phyloP scores from a whole-genome alignment of 2,113 vertebrate genomes.

The Chaetodon trifascialis region DNA sequence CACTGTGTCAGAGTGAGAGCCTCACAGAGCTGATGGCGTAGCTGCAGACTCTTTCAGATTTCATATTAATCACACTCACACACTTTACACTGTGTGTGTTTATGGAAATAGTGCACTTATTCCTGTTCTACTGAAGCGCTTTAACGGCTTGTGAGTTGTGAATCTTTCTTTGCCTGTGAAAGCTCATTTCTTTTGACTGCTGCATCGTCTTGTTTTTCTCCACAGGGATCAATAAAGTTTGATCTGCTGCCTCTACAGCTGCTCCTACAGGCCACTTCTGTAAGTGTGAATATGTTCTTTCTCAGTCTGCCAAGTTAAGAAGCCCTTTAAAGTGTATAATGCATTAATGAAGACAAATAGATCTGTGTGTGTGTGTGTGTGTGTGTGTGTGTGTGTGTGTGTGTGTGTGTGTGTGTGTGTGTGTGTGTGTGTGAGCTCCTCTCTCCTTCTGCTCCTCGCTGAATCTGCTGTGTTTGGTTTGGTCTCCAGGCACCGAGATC shows the following conservation, averaged over 20 bases:
- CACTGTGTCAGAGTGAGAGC: too few relatives aligned
- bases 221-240: constrained; percentile 7
- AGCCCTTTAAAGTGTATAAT: constrained; percentile 32
- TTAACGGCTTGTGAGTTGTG: background rate
- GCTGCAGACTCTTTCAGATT: too few relatives aligned
- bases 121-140: background rate
- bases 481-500: constrained; percentile 54
- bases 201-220: constrained; percentile 9
- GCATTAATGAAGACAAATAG: constrained; percentile 56
- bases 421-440: background rate
- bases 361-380: background rate
- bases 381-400: background rate
- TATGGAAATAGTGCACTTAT: background rate
- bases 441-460: constrained; percentile 1
- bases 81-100: background rate
- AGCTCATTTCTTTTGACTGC: background rate
- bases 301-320: constrained; percentile 29
- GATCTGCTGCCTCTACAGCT: background rate
- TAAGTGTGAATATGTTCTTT: constrained; percentile 24
- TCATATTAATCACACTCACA: background rate
- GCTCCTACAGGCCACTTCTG: background rate
- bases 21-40: too few relatives aligned
- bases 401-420: background rate
- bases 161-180: background rate
- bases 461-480: constrained; percentile 52